A percentile compares a stretch with the other conserved stretches of the same genome.
These are phyloP conservation scores for Chaunax sp. DNA, from an alignment of 2,797 vertebrate genomes.

Conservation along the genomic window DNA sequence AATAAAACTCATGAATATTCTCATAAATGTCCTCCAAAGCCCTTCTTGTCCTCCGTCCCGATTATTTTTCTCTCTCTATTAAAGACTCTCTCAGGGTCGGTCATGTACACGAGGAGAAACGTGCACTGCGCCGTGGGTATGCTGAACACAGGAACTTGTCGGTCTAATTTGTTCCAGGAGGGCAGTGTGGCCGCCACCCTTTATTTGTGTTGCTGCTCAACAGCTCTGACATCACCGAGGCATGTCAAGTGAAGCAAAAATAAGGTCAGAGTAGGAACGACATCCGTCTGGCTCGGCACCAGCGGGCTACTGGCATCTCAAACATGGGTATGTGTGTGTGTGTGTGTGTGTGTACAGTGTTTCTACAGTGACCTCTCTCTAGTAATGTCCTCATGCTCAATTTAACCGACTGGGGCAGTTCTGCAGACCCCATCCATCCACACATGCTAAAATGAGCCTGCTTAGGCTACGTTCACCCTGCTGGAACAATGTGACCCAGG, in stretches of 20 bases:
- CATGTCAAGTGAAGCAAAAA: constrained; percentile 73
- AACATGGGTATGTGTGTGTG: constrained; percentile 54
- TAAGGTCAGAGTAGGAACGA: constrained; percentile 71
- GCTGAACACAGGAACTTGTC: constrained; percentile 70
- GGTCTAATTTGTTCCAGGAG: constrained; percentile 80
- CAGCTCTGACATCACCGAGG: constrained; percentile 78
- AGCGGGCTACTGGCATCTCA: constrained; percentile 67
- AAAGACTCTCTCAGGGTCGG: constrained; percentile 44
- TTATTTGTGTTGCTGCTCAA: constrained; percentile 81
- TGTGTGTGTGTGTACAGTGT: constrained; percentile 29
- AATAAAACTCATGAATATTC: constrained; percentile 45
- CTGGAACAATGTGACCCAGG: too few relatives aligned
- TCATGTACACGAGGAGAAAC: constrained; percentile 63
- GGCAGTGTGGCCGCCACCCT: constrained; percentile 70
- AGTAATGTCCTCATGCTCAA: constrained; percentile 61
- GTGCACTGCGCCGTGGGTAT: constrained; percentile 43
- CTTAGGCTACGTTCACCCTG: constrained; percentile 40
- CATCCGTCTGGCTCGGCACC: constrained; percentile 63
- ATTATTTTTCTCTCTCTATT: too few relatives aligned
- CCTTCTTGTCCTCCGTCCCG: constrained; percentile 4
- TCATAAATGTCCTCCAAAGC: constrained; percentile 49
- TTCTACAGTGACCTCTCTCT: constrained; percentile 63
- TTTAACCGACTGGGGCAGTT: constrained; percentile 48
- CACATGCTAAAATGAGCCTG: constrained; percentile 43
- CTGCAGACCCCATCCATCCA: constrained; percentile 50